Evolutionary conservation across 2,113 vertebrate genomes (phyloP), one percentile per base, ranked within the genome.

Genomic region (Notiomystis cincta): DNA sequence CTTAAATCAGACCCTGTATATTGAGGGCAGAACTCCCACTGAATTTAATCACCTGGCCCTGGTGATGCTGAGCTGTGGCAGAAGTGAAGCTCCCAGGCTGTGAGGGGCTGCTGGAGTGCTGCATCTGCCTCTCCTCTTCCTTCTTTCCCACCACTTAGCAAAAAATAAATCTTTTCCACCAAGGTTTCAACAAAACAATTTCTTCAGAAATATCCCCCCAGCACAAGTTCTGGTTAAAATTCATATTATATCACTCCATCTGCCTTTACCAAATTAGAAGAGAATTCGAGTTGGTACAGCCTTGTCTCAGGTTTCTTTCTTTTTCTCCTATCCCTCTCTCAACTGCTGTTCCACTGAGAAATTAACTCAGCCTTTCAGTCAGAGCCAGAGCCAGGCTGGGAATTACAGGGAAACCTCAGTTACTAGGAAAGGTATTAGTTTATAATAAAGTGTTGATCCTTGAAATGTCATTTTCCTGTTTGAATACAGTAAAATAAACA

Each of bases 401-500:
- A 93, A 81, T 94, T 94, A 47, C 40, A 75, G 76, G 73, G 87
- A 87, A 73, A 77, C n/a, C 73, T 92, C 71, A 50, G 47, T 71
- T 89, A 87, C 67, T 67, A 48, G 80, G 45, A 78, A 86, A 62
- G 91, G 82, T 57, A 93, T 95, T 95, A 90, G 51, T 87, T 92
- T 71, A 54, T 89, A 65, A 95, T 93, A 45, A 91, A 89, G 62
- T 37, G 30, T 33, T 93, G 76, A 94, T 83, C 82, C 91, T 89
- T 87, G 72, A 86, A 93, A 89, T 53, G 45, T 86, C 51, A 56
- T 82, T 95, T 90, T 89, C 31, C 17, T 71, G 30, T 82, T 73
- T 81, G 67, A 95, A 70, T 83, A 53, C 20, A 51, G 85, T 83
- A 80, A 70, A 60, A 94, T 64, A 93, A 96, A 81, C 37, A 79